Percentiles rank a stretch among this genome's conserved stretches.
Evolutionary conservation across 2,797 vertebrate species (phyloP).

Genomic region (Cuculus canorus): DNA sequence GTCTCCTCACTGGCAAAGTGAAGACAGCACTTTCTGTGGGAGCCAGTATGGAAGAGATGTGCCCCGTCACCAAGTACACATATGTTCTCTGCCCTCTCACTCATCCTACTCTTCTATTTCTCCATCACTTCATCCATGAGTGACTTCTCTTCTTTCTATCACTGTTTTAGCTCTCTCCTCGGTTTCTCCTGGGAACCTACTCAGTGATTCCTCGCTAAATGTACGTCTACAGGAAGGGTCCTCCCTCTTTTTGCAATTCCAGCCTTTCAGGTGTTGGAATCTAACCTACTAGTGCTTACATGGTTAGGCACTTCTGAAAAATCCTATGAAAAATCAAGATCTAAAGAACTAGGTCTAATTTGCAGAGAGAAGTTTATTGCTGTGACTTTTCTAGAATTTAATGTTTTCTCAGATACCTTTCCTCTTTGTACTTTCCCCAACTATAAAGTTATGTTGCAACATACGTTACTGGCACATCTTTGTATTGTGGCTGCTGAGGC

Average conservation of each 20-base stretch:
- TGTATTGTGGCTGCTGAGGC: constrained; percentile 93
- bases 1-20: not conserved
- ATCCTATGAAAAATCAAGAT: not conserved
- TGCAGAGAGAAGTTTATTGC: not conserved
- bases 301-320: not conserved
- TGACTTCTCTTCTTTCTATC: not conserved
- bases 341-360: not conserved
- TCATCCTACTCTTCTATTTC: not conserved
- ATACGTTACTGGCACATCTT: constrained; percentile 95
- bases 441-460: constrained; percentile 34
- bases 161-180: not conserved
- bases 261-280: not conserved
- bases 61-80: not conserved
- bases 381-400: not conserved
- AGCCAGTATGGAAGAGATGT: not conserved
- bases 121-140: not conserved
- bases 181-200: not conserved
- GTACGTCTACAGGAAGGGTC: not conserved
- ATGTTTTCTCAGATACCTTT: not conserved
- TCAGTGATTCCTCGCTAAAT: not conserved
- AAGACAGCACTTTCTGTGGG: not conserved
- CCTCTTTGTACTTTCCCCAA: not conserved
- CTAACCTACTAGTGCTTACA: not conserved
- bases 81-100: not conserved
- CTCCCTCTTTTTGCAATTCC: not conserved